Conservation (phyloP, 2,888 invertebrate genomes). For the Troglohyphantes excavatus region DNA sequence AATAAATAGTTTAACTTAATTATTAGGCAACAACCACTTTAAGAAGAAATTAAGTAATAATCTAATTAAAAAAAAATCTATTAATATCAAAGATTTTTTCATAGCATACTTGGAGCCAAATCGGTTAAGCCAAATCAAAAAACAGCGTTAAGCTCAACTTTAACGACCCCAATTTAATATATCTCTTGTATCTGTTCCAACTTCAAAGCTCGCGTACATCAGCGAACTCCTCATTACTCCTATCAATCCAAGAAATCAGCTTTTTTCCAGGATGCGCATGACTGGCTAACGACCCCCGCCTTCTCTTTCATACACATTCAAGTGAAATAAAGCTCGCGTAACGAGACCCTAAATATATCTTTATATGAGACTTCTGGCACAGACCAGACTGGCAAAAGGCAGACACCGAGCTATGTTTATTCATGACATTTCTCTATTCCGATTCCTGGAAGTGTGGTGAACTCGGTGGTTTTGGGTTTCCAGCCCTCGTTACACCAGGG, state of each 20-base stretch:
- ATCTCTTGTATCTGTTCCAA: too few relatives aligned
- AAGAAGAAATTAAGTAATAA: too few relatives aligned
- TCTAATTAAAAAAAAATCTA: too few relatives aligned
- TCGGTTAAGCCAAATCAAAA: too few relatives aligned
- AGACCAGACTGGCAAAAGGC: background rate
- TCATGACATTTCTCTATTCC: conserved; percentile 1
- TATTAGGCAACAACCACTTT: too few relatives aligned
- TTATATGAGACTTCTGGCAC: background rate
- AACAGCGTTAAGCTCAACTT: too few relatives aligned
- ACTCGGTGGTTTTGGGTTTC: conserved; percentile 22
- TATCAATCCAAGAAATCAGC: conserved; percentile 5
- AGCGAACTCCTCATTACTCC: background rate
- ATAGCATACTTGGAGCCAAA: too few relatives aligned
- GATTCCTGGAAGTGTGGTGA: conserved; percentile 25
- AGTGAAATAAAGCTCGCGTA: background rate
- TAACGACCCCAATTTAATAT: too few relatives aligned
- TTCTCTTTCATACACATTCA: too few relatives aligned
- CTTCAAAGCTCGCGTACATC: too few relatives aligned
- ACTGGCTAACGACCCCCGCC: background rate
- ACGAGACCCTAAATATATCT: background rate
- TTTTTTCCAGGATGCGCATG: background rate
- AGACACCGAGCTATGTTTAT: background rate
- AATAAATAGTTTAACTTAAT: too few relatives aligned
- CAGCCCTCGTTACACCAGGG: conserved; percentile 9
- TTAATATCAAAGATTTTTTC: too few relatives aligned